Base-by-base conservation (phyloP, 2,888 invertebrate genomes). In the Pogonocherus hispidulus region DNA sequence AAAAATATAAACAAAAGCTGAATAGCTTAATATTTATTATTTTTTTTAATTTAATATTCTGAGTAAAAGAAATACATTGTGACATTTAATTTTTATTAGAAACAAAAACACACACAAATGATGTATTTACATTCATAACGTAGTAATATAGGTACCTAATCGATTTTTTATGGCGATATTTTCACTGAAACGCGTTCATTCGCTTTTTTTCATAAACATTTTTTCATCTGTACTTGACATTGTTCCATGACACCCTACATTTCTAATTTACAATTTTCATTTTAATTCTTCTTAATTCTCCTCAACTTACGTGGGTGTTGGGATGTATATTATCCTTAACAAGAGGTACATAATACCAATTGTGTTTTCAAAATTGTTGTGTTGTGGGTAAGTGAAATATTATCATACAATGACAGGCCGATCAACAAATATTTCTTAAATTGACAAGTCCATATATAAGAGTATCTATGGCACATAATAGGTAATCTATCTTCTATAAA, bases 401-500 rank as follows among this genome's bases (percentile, higher is more conserved):
- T 59, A 32, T 47, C 47, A 5, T 49, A 59, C 19, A 47, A 47
- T 59, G 47, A 27, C 47, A 59, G 14, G 23, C 3, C 47, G 47
- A 59, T 59, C 47, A 47, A 59, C 59, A 59, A 59, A 47, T 49
- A 47, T 19, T 59, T 59, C 47, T 47, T 47, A 32, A 47, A 59
- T 46, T 59, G 59, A 59, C 59, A 59, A 16, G 11, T 59, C 35
- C 27, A 59, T 47, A 59, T n/a, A 59, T 59, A 27, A 32, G 18
- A 3, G n/a, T 14, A 49, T n/a, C n/a, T 49, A 49, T 23, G 0
- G n/a, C 8, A 1, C n/a, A 41, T 41, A 41, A 41, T 41, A 41
- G 41, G 14, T 14, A 14, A 41, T 41, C n/a, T 41, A 41, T 41
- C 41, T 5, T 41, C 4, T 41, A 41, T 1, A 9, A 2, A 11